Percentiles rank a stretch among this genome's conserved stretches.
Conservation (phyloP, 2,888 invertebrate genomes). For the Molorchus minor region DNA sequence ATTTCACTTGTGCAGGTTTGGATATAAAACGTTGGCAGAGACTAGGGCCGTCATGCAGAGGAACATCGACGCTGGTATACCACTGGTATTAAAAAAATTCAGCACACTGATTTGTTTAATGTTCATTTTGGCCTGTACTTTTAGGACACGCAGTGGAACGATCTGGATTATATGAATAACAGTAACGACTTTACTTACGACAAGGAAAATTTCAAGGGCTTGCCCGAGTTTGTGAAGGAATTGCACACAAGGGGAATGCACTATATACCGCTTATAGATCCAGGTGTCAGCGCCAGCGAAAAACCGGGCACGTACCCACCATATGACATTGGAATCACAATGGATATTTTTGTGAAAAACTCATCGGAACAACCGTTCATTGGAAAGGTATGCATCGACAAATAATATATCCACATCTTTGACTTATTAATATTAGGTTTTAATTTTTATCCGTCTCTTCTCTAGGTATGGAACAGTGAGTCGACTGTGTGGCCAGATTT, state of each 20-base stretch:
- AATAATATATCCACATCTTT: background rate
- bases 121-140: constrained; percentile 21
- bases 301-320: constrained; percentile 75
- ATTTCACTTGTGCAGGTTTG: constrained; percentile 79
- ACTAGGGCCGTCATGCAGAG: constrained; percentile 74
- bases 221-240: constrained; percentile 75
- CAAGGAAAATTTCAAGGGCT: constrained; percentile 67
- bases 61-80: constrained; percentile 79
- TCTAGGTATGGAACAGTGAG: constrained; percentile 70
- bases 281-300: constrained; percentile 79
- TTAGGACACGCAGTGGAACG: constrained; percentile 83
- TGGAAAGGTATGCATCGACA: constrained; percentile 75
- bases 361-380: constrained; percentile 72
- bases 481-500: constrained; percentile 85
- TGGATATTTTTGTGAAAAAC: constrained; percentile 80
- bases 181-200: constrained; percentile 84
- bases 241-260: constrained; percentile 78
- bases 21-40: constrained; percentile 72
- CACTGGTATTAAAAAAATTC: too few species aligned
- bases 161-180: constrained; percentile 84
- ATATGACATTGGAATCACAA: constrained; percentile 76
- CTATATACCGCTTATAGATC: constrained; percentile 78
- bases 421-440: background rate
- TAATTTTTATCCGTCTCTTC: background rate
- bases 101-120: background rate